A percentile compares a stretch with the other conserved stretches of the same genome.
Conservation (phyloP, 2,113 vertebrate species). For the Athene noctua region DNA sequence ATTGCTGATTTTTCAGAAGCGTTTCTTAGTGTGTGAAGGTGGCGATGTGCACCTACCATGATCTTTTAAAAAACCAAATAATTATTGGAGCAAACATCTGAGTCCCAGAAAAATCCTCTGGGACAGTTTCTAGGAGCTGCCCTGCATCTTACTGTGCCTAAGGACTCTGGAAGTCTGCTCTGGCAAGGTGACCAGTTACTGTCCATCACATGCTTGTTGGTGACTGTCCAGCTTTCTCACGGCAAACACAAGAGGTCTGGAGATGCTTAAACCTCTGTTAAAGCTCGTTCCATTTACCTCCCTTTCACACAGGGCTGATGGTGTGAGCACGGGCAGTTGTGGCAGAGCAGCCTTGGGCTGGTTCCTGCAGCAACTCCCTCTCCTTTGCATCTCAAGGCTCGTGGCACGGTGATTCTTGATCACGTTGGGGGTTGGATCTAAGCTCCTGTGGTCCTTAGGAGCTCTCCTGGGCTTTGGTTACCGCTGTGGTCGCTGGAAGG, state of each 20-base stretch:
- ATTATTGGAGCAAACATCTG: not conserved
- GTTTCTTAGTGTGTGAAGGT: not conserved
- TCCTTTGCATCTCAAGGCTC: not conserved
- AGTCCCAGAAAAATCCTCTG: not conserved
- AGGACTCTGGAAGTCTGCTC: not conserved
- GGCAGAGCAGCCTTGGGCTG: not conserved
- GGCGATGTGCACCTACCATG: accelerated
- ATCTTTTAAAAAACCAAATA: not conserved
- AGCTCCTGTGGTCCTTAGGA: not conserved
- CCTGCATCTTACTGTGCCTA: not conserved
- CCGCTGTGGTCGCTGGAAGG: not conserved
- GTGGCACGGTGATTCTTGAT: accelerated
- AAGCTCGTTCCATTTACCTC: accelerated
- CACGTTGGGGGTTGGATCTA: not conserved
- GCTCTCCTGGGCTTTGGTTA: not conserved
- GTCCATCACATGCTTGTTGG: not conserved
- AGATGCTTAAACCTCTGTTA: not conserved
- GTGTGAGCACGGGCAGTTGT: not conserved
- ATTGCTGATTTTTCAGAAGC: not conserved
- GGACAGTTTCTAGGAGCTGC: not conserved
- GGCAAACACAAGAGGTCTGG: not conserved
- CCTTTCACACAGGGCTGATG: not conserved
- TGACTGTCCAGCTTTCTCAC: not conserved
- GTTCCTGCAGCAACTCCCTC: not conserved
- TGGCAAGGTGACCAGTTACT: not conserved